Base-by-base conservation (phyloP, 2,113 vertebrate species). In the Lagopus muta region DNA sequence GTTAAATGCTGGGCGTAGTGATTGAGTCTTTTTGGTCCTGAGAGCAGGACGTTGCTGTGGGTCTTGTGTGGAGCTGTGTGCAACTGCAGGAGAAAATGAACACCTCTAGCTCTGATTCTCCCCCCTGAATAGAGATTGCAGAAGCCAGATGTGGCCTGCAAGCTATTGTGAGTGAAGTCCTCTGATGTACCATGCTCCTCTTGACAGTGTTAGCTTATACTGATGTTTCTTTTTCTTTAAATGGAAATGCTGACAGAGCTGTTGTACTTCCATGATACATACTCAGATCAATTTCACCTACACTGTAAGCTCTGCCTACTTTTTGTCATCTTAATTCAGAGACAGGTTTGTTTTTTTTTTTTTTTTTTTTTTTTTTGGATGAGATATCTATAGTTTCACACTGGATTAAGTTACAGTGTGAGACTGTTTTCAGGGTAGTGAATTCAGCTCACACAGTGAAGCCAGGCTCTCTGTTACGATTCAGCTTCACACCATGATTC, bases 291-390 rank as follows among this genome's bases (percentile, higher is more conserved):
- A 25, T 79, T 93, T 93, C 70, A 65, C 76, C 67, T 65, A 71
- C 30, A 64, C 60, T 78, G 78, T 82, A 82, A 94, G 38, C 27
- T 92, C 12, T 82, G 62, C 83, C 71, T 93, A 47, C 38, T 38
- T 88, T 89, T 92, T 91, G 89, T 92, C 8, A 15, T 61, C 92
- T 88, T 93, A 76, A 42, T 95, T 93, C 67, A 58, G 88, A 91
- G 78, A 52, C 30, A 57, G 65, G 25, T 38, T 79, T n/a, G n/a
- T n/a, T 82, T 34, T n/a, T 86, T 54, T 27, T 7, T 45, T n/a
- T 86, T 54, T 36, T n/a, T 86, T 54, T 27, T 7, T 24, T 38
- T 38, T 38, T 19, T 42, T 38, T 76, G 15, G 45, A 30, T 73
- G 62, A 70, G 66, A 66, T 73, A 85, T 67, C 42, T 65, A 60